Percentiles rank a stretch among this genome's conserved stretches.
These are phyloP conservation scores for Microlaimidae sp. DNA, from an alignment of 2,888 invertebrate genomes.

Conservation along the genomic window DNA sequence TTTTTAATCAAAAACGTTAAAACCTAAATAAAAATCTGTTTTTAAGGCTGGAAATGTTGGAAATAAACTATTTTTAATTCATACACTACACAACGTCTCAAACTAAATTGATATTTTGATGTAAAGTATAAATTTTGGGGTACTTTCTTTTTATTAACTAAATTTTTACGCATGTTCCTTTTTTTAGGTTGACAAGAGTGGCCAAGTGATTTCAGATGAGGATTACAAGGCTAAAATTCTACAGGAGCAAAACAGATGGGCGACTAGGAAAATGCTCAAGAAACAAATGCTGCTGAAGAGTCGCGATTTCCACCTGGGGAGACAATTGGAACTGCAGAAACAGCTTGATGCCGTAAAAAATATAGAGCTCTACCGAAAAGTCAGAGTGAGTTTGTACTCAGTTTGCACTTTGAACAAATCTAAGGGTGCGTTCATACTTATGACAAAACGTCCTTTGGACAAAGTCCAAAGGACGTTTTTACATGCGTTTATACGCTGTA, in stretches of 20 bases:
- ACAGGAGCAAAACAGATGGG: no score
- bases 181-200: conserved; percentile 3
- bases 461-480: no score
- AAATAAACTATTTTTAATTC: no score
- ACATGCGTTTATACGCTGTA: not conserved
- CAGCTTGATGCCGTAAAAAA: conserved; percentile 12
- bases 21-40: no score
- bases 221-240: not conserved
- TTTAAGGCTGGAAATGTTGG: no score
- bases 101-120: no score
- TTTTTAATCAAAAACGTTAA: no score
- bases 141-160: no score
- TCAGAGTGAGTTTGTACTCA: conserved; percentile 2
- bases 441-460: no score
- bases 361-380: conserved; percentile 2
- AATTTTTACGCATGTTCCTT: no score
- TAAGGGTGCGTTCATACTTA: not conserved
- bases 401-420: not conserved
- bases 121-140: no score
- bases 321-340: conserved; percentile 12
- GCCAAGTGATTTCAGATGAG: not conserved
- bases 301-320: conserved; percentile 9
- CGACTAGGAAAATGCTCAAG: not conserved
- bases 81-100: no score
- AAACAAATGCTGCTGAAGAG: not conserved